Evolutionary conservation across 2,113 vertebrate species (phyloP).

Genomic region (Solea solea): DNA sequence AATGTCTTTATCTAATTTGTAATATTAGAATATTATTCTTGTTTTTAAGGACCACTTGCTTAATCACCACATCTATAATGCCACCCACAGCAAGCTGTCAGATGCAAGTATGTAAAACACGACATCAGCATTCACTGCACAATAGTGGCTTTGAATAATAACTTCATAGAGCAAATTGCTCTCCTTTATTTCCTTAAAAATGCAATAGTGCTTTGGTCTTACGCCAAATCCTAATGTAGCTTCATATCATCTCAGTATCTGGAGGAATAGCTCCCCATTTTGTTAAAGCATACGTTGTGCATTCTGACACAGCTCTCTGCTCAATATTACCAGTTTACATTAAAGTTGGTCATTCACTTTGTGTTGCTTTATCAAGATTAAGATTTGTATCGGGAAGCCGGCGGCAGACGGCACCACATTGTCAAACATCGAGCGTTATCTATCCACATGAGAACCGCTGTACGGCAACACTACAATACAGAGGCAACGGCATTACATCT

Average conservation of each 20-base stretch:
- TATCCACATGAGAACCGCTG: not conserved
- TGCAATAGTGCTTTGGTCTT: conserved; percentile 20
- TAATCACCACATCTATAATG: conserved; percentile 10
- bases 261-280: conserved; percentile 19
- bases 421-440: conserved; percentile 3
- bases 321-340: not conserved
- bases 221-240: conserved; percentile 47
- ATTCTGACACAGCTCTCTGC: not conserved
- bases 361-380: not conserved
- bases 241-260: conserved; percentile 39
- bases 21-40: not conserved
- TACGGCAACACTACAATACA: conserved; percentile 5
- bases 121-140: conserved; percentile 42
- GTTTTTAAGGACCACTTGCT: conserved; percentile 7
- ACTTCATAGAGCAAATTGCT: conserved; percentile 25
- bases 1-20: conserved; percentile 2
- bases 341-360: not conserved
- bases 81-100: conserved; percentile 29
- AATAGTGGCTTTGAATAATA: conserved; percentile 29
- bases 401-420: not conserved
- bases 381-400: not conserved
- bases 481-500: conserved; percentile 18
- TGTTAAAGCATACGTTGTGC: conserved; percentile 15
- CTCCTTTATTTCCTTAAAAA: conserved; percentile 35
- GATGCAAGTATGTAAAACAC: conserved; percentile 28